Evolutionary conservation across 1,140 invertebrate genomes (phyloP).

Genomic region (Zaprionus ornatus): DNA sequence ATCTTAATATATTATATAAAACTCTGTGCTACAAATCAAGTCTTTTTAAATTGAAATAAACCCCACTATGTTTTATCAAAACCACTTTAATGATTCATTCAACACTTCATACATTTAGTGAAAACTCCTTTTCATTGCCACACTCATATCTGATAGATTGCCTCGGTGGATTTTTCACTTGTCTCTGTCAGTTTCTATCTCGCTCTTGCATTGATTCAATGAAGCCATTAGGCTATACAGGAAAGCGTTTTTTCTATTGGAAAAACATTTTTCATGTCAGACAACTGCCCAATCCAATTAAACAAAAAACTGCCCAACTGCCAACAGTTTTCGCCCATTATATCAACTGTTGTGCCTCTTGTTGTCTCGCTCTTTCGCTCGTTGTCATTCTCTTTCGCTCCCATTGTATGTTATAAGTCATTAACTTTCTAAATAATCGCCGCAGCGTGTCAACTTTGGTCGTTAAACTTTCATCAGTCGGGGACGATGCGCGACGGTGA

Average conservation of each 20-base stretch:
- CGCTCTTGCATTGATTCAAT: constrained; percentile 19
- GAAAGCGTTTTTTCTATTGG: constrained; percentile 49
- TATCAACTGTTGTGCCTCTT: constrained; percentile 32
- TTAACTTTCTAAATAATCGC: constrained; percentile 83
- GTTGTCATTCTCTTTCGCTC: constrained; percentile 13
- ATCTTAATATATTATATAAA: too few species aligned
- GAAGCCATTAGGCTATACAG: constrained; percentile 22
- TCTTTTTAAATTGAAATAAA: too few species aligned
- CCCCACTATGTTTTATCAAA: too few species aligned
- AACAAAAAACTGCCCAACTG: constrained; percentile 44
- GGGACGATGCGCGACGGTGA: constrained; percentile 44
- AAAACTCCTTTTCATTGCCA: neutral
- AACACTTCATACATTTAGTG: neutral
- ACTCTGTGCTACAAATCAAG: too few species aligned
- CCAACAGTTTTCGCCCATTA: constrained; percentile 40
- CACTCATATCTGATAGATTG: neutral
- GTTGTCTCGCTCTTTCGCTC: neutral
- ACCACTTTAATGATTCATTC: too few species aligned
- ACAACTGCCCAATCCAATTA: constrained; percentile 53
- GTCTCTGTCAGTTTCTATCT: neutral
- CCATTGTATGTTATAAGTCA: constrained; percentile 75
- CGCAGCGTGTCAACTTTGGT: constrained; percentile 81
- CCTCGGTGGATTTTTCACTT: neutral
- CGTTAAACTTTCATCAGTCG: constrained; percentile 81
- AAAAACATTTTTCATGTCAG: constrained; percentile 52